Base-by-base conservation (phyloP, 2,113 vertebrate species). In the Danionella cerebrum region DNA sequence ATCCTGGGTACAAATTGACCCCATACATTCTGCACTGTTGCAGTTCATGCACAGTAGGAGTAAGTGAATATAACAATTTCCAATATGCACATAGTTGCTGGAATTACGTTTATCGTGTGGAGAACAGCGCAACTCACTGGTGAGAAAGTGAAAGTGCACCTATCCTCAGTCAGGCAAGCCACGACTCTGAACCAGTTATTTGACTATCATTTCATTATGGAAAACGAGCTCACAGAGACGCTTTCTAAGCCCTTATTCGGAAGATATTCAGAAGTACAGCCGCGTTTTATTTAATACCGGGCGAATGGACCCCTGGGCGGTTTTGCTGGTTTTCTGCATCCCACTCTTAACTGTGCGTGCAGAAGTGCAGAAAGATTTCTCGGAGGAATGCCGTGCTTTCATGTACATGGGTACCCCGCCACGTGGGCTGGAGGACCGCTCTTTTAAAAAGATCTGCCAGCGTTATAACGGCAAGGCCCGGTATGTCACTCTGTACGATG, bases 401-500 rank as follows among this genome's bases (percentile, higher is more conserved):
- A 62, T 87, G 19, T 86, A 84, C 65, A 78, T 77, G 83, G 78
- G 45, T 44, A 83, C 70, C 1, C 52, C 79, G 0, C 85, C 84
- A 1, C 55, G 33, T 22, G 86, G 85, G 2, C 54, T 86, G 62
- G 72, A 77, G 14, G 64, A 79, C 39, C 66, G 22, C 5, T 69
- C 76, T 0, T 21, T 85, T 22, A 63, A 22, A 31, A 84, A 76
- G 74, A 88, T 88, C 47, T 88, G 86, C 65, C 86, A 88, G 50
- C 59, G 64, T 9, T 86, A 84, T 80, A 79, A 82, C 70, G 78
- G 72, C 42, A 83, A 65, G 71, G 51, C 82, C 0, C 86, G 84
- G 31, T 88, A 82, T 1, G 41, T 85, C 66, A 86, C 84, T 0
- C 76, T 86, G 48, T 88, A 85, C 74, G 78, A 78, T 75, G 80